phyloP scores from a whole-genome alignment of 2,113 vertebrate genomes.

The Tetrao urogallus region DNA sequence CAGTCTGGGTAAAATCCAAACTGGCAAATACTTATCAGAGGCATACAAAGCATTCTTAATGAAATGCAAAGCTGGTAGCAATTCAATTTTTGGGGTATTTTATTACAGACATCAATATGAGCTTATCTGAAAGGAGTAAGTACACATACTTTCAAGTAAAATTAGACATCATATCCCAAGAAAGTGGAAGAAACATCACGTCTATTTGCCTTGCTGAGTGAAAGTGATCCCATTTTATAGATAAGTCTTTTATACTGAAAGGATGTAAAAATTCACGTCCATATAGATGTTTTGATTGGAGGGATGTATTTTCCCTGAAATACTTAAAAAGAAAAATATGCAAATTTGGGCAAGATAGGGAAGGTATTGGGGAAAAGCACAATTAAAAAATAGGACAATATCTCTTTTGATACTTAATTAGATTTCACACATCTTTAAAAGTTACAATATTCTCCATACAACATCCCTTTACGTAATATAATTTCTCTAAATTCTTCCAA shows the following conservation, averaged over 20 bases:
- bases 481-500: not conserved
- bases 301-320: not conserved
- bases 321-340: not conserved
- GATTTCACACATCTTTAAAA: not conserved
- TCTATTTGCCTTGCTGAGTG: not conserved
- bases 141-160: conserved; percentile 34
- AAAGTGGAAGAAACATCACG: not conserved
- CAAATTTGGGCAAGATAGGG: not conserved
- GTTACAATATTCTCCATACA: not conserved
- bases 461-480: not conserved
- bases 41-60: conserved; percentile 19
- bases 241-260: conserved; percentile 30
- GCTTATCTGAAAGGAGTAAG: conserved; percentile 42
- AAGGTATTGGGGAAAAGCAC: not conserved
- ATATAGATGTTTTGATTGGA: not conserved
- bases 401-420: conserved; percentile 18
- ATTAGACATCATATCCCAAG: not conserved
- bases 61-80: conserved; percentile 44
- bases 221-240: conserved; percentile 28
- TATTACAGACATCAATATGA: conserved; percentile 46
- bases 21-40: conserved; percentile 41
- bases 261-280: not conserved
- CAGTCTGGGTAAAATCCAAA: conserved; percentile 37
- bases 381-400: not conserved
- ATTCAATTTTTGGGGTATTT: conserved; percentile 15